A percentile compares a stretch with the other conserved stretches of the same genome.
These are phyloP conservation scores for Brachyptera putata DNA, from an alignment of 2,888 invertebrate species.

Conservation along the genomic window DNA sequence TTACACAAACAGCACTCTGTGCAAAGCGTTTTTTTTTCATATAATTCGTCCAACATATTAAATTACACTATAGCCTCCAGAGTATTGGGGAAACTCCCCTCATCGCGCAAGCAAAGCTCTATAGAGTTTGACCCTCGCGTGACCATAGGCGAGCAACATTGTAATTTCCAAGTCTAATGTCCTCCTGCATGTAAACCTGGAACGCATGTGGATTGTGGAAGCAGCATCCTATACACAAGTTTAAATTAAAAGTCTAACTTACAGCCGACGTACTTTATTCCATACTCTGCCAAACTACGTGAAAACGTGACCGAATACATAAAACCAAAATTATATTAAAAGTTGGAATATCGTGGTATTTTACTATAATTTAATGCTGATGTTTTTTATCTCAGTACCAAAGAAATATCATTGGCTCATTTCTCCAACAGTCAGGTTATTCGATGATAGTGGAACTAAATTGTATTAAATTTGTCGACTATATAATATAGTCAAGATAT, in stretches of 20 bases:
- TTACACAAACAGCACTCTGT: neutral
- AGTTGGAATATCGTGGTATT: neutral
- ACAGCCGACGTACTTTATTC: neutral
- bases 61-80: too few species aligned
- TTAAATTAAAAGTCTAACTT: conserved; percentile 10
- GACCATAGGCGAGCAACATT: neutral
- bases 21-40: too few species aligned
- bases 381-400: neutral
- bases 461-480: too few species aligned
- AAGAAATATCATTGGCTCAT: neutral
- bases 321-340: conserved; percentile 1
- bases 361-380: too few species aligned
- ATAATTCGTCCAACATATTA: too few species aligned
- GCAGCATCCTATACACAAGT: too few species aligned
- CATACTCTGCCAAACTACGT: neutral
- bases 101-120: neutral
- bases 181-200: neutral
- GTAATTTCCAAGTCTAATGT: conserved; percentile 19
- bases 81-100: too few species aligned
- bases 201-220: too few species aligned
- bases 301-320: neutral
- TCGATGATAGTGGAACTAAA: too few species aligned
- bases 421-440: too few species aligned
- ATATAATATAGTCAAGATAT: too few species aligned
- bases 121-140: too few species aligned